Conservation (phyloP, 2,888 invertebrate species). For the Ashinkailepas kermadecensis region DNA sequence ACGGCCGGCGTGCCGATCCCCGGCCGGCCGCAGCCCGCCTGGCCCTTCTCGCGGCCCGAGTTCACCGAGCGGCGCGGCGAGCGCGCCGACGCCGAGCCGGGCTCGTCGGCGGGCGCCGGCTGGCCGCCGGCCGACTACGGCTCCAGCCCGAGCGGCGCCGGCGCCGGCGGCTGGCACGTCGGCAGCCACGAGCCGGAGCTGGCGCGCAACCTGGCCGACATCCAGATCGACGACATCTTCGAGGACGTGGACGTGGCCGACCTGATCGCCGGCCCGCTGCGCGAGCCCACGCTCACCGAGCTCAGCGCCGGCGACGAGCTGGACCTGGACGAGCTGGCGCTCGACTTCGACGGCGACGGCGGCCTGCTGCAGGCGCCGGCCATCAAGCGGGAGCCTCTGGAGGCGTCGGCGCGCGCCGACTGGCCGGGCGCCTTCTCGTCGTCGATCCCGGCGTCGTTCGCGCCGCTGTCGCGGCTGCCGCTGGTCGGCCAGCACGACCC, state of each 20-base stretch:
- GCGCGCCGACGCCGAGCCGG: not conserved
- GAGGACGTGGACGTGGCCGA: conserved; percentile 20
- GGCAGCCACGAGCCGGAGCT: not conserved
- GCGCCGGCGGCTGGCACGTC: not conserved
- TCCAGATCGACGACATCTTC: conserved; percentile 19
- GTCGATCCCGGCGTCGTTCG: conserved; percentile 2
- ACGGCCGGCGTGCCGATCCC: conserved; percentile 22
- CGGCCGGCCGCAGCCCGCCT: not conserved
- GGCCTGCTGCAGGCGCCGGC: not conserved
- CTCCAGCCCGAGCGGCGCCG: not conserved
- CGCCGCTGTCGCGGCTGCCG: not conserved
- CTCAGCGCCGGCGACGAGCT: conserved; percentile 5
- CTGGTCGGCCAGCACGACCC: conserved; percentile 22
- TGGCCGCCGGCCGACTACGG: not conserved
- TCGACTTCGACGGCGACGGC: not conserved
- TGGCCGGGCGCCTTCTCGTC: not conserved
- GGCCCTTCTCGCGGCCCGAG: not conserved
- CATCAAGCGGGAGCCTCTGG: not conserved
- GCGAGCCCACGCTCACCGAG: conserved; percentile 6
- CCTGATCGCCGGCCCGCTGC: not conserved
- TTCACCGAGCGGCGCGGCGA: conserved; percentile 16
- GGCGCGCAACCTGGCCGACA: conserved; percentile 12
- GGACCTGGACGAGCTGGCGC: not conserved
- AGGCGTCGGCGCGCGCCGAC: not conserved
- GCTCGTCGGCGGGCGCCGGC: conserved; percentile 2